Evolutionary conservation across 2,113 vertebrate species (phyloP), one percentile per base, ranked within the genome.

Genomic region (Zingel zingel): DNA sequence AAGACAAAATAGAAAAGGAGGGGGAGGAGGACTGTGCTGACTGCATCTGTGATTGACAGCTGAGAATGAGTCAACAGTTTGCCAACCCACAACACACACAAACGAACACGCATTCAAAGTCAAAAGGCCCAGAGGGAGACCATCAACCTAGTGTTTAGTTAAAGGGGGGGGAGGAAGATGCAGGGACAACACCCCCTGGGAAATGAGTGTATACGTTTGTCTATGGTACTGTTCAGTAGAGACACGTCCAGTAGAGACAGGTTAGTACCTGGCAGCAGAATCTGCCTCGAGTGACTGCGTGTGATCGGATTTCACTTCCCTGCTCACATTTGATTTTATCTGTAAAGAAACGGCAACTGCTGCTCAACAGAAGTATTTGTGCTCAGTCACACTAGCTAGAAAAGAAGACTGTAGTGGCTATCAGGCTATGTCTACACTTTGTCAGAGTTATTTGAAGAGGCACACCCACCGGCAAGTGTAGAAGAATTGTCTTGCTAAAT

Each of bases 1-100:
- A 33, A 33, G 30, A 33, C 30, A 33, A 10, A 59, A 73, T 23
- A 47, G 7, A 70, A 72, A 47, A 67, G 23, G 63, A 33, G 81
- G 87, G 73, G 74, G 71, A 62, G 77, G 68, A 64, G 74, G 74
- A 68, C 39, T 39, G 70, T 2, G 61, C 57, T 56, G 43, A 86
- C 59, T 85, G 70, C 47, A 47, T 54, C 64, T 68, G 73, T 88
- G 90, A 94, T 57, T 92, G 94, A 92, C 92, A 93, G 88, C 85
- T 92, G 78, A 53, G 75, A 87, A 78, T 72, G 73, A 67, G 73
- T 82, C 51, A 23, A 80, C 89, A 81, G 91, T 89, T 91, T 86
- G 81, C 73, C 67, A 79, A 79, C 43, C 72, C 77, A 79, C 53
- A 65, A 69, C 75, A 77, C 74, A 51, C 63, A 64, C 59, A 72